These are phyloP conservation scores for Helicolenus hilgendorfi DNA, from an alignment of 2,797 vertebrate genomes.

Conservation along the genomic window DNA sequence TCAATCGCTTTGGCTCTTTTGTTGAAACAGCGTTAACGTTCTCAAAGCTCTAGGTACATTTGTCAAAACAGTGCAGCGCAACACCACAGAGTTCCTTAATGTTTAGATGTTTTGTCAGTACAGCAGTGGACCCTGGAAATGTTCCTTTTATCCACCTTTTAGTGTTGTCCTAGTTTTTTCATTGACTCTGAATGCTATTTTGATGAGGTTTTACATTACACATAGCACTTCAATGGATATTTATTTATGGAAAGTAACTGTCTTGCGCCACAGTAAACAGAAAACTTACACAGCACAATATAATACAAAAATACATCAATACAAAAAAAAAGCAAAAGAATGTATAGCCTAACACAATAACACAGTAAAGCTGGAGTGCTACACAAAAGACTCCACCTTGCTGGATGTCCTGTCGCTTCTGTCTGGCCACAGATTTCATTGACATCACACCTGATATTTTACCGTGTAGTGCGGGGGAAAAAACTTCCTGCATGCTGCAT, in stretches of 20 bases:
- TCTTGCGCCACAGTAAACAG: background rate
- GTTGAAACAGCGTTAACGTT: background rate
- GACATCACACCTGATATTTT: background rate
- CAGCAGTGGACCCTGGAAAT: background rate
- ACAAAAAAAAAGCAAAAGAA: background rate
- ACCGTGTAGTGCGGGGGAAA: background rate
- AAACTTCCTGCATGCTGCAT: background rate
- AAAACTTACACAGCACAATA: background rate
- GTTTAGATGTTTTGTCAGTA: background rate
- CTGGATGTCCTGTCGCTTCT: background rate
- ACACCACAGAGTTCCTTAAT: background rate
- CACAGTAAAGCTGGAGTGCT: background rate
- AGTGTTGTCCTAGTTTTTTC: background rate
- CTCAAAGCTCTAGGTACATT: background rate
- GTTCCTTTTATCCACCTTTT: background rate
- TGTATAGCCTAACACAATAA: background rate
- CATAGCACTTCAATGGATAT: too few species aligned
- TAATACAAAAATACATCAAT: background rate
- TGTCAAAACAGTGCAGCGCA: background rate
- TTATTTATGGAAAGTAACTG: too few species aligned
- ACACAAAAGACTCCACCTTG: background rate
- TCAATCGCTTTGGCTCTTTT: background rate
- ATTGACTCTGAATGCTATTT: background rate
- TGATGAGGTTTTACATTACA: background rate
- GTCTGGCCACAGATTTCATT: background rate